phyloP scores from a whole-genome alignment of 2,113 vertebrate species.

The Ptyas mucosa region DNA sequence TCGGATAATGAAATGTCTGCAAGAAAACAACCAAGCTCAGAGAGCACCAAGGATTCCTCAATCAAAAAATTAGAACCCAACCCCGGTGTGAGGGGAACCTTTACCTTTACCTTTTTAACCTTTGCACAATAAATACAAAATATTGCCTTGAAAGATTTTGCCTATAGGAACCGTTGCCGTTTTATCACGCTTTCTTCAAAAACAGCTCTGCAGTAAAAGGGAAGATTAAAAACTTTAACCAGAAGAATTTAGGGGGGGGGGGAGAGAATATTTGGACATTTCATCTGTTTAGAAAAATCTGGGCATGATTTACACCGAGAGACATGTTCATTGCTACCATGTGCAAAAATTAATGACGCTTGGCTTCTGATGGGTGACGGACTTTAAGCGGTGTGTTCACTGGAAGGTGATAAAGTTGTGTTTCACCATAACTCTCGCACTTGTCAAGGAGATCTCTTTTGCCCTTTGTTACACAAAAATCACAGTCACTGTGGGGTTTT shows the following conservation, averaged over 20 bases:
- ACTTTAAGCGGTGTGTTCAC: conserved; percentile 60
- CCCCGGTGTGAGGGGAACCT: too few species aligned
- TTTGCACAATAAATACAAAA: background rate
- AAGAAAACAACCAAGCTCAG: too few species aligned
- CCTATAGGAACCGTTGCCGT: background rate
- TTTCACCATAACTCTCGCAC: conserved; percentile 49
- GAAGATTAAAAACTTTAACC: conserved; percentile 83
- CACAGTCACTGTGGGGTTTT: conserved; percentile 35
- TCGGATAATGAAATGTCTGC: too few species aligned
- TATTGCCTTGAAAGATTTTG: too few species aligned
- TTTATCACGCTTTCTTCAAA: conserved; percentile 62
- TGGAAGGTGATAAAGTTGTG: conserved; percentile 68
- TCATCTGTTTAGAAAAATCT: conserved; percentile 83
- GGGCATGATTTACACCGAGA: conserved; percentile 75
- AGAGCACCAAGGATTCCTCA: background rate
- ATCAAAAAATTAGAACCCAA: conserved; percentile 13
- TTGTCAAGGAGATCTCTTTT: conserved; percentile 60
- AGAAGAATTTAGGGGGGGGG: conserved; percentile 75
- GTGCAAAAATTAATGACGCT: conserved; percentile 70
- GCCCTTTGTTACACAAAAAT: conserved; percentile 65
- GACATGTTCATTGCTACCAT: conserved; percentile 80
- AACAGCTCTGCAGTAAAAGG: conserved; percentile 74
- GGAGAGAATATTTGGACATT: conserved; percentile 76
- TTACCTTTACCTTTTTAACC: too few species aligned
- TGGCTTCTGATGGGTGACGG: conserved; percentile 45